Evolutionary conservation across 2,113 vertebrate species (phyloP), one percentile per base, ranked within the genome.

Genomic region (Gracilinanus agilis): DNA sequence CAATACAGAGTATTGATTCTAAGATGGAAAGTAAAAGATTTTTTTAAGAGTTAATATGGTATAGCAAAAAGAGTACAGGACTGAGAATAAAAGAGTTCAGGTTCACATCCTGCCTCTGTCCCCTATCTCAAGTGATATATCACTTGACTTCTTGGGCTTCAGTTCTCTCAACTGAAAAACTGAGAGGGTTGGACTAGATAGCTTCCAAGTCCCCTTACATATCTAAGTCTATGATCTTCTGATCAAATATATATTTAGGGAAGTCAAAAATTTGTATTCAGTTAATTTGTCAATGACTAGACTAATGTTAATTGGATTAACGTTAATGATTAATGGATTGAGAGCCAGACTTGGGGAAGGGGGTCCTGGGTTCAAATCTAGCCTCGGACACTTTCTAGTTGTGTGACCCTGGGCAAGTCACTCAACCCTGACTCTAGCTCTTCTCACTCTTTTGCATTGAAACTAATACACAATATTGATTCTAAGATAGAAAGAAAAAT

Each of bases 181-280:
- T 40, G 23, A 83, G 16, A 7, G 67, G 34, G 2, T 83, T 75
- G 61, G 13, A n/a, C 12, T 29, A 29, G 58, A 34, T 61, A 9
- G 7, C 27, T 67, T 8, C 61, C 61, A 75, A 16, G 1, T 19
- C 4, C 13, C 61, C 34, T 75, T 75, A 75, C 4, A n/a, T 12
- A 75, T 34, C 61, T 67, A 67, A 13, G 9, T 83, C 67, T 21
- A 40, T 83, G 34, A 7, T 40, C 19, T 34, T 83, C 1, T 23
- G 6, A 40, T 23, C 67, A n/a, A 75, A 83, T 23, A 2, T 19
- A 83, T 83, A 16, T 83, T 83, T 40, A 83, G 40, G 11, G 7
- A 44, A 83, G 0, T 94, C 29, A 40, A n/a, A 95, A 94, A n/a
- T 92, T 89, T 7, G 13, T 44, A 75, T 54, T 95, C n/a, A 89